Evolutionary conservation across 2,888 invertebrate genomes (phyloP).

Genomic region (Amaurobius ferox): DNA sequence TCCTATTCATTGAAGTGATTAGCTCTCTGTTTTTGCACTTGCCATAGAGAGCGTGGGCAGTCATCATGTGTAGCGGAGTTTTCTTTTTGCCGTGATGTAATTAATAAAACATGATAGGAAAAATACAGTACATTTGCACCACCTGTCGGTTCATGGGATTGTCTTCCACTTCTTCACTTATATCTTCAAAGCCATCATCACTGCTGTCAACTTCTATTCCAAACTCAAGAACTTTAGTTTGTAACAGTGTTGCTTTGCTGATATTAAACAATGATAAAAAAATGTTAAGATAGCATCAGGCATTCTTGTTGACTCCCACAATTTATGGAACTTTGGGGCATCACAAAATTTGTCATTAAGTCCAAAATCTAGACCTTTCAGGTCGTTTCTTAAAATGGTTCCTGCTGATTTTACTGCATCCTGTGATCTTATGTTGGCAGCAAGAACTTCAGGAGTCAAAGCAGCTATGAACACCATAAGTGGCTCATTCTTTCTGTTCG

Average conservation of each 20-base stretch:
- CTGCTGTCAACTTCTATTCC: neutral
- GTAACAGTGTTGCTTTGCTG: neutral
- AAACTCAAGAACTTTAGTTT: neutral
- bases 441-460: neutral
- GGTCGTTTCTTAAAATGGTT: neutral
- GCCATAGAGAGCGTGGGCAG: neutral
- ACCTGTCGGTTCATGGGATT: neutral
- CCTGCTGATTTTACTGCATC: too few species aligned
- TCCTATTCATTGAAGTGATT: too few species aligned
- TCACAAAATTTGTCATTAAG: neutral
- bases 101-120: constrained; percentile 1
- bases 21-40: too few species aligned
- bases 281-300: neutral
- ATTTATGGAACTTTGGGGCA: neutral
- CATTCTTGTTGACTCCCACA: too few species aligned
- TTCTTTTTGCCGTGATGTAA: constrained; percentile 9
- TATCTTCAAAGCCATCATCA: neutral
- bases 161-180: neutral
- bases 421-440: neutral
- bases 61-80: constrained; percentile 5
- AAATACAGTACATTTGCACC: neutral
- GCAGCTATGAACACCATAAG: neutral
- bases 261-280: neutral
- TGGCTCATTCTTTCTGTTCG: neutral
- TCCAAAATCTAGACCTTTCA: neutral